phyloP scores from a whole-genome alignment of 2,888 invertebrate genomes.

The Rambutsinella grinnellia region DNA sequence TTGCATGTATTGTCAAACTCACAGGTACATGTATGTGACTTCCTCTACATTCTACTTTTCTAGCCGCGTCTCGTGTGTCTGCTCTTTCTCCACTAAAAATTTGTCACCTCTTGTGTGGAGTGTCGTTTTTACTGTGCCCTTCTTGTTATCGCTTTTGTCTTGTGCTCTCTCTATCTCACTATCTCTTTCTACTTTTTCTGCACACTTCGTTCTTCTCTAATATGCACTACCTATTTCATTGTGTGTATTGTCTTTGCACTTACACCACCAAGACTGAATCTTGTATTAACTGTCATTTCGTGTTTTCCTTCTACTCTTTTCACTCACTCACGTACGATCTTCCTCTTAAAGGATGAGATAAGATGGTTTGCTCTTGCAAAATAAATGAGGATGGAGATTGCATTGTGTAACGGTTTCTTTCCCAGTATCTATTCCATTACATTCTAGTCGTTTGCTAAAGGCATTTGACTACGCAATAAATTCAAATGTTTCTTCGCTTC shows the following conservation, averaged over 20 bases:
- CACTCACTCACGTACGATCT: background rate
- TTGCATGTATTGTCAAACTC: constrained; percentile 71
- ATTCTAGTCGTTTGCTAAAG: background rate
- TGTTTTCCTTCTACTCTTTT: too few species aligned
- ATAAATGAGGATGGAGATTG: background rate
- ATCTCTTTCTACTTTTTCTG: background rate
- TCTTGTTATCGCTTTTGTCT: background rate
- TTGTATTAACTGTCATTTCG: too few species aligned
- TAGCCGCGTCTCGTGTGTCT: background rate
- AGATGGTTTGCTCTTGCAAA: background rate
- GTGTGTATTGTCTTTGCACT: background rate
- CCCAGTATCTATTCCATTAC: background rate
- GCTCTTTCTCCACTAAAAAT: constrained; percentile 4
- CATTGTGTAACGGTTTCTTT: background rate
- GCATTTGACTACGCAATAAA: background rate
- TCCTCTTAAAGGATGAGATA: background rate
- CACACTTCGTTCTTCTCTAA: background rate
- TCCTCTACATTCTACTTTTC: background rate
- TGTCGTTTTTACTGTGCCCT: constrained; percentile 2
- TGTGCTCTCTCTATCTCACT: background rate
- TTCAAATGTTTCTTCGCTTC: background rate
- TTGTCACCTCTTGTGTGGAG: constrained; percentile 3
- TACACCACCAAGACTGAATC: background rate
- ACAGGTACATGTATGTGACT: constrained; percentile 69
- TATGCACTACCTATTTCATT: background rate